These are phyloP conservation scores for Platerodrilus igneus DNA, from an alignment of 2,888 invertebrate genomes.

Conservation along the genomic window DNA sequence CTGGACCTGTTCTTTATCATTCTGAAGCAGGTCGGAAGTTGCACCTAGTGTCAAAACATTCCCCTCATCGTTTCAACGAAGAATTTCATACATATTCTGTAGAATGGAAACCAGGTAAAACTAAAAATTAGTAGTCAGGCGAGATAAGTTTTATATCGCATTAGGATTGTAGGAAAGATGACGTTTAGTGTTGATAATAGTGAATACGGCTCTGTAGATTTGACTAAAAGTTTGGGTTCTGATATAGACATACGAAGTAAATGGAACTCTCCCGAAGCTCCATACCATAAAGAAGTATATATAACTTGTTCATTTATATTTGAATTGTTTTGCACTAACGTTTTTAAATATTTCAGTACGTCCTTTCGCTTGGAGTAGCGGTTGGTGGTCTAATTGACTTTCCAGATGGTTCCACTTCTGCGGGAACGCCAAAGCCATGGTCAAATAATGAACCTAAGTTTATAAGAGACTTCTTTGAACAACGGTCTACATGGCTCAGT, in stretches of 20 bases:
- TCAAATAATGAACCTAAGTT: conserved; percentile 55
- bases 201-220: conserved; percentile 38
- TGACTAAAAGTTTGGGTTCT: conserved; percentile 16
- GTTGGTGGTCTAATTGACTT: conserved; percentile 67
- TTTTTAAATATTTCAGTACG: conserved; percentile 62
- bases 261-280: conserved; percentile 36
- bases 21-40: conserved; percentile 43
- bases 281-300: conserved; percentile 49
- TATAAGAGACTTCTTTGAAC: conserved; percentile 58
- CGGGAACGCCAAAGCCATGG: conserved; percentile 60
- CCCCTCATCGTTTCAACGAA: conserved; percentile 52
- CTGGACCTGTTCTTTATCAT: conserved; percentile 49
- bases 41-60: conserved; percentile 35
- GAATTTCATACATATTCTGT: conserved; percentile 61
- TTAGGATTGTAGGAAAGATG: conserved; percentile 41
- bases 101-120: conserved; percentile 60
- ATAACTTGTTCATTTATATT: too few species aligned
- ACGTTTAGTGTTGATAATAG: conserved; percentile 43
- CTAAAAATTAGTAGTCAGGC: too few species aligned
- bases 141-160: too few species aligned
- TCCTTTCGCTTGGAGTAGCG: conserved; percentile 62
- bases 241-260: conserved; percentile 26
- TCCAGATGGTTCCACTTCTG: conserved; percentile 52
- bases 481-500: conserved; percentile 53
- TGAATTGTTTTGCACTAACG: too few species aligned